Evolutionary conservation across 2,888 invertebrate species (phyloP).

Genomic region (Hirtodrosophila duncani): DNA sequence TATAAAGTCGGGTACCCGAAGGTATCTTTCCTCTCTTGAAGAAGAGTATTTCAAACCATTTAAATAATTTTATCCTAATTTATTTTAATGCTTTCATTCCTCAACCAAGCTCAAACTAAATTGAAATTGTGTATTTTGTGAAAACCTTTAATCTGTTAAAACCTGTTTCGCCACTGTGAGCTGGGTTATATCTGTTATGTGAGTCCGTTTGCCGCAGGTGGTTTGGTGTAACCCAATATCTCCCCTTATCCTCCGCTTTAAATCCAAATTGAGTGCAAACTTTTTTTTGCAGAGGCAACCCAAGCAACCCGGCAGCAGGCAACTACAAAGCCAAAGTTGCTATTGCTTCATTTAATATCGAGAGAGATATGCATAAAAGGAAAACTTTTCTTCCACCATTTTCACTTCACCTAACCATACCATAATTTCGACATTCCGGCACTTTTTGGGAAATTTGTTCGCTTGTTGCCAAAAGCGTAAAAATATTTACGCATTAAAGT

Average conservation of each 20-base stretch:
- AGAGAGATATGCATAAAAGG: background rate
- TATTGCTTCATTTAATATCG: slow-evolving; percentile 16
- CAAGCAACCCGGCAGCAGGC: background rate
- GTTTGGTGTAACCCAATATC: too few species aligned
- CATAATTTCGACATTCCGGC: background rate
- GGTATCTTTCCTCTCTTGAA: too few species aligned
- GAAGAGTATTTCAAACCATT: too few species aligned
- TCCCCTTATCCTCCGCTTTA: background rate
- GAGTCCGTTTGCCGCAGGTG: too few species aligned
- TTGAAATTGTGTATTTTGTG: too few species aligned
- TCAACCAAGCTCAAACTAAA: too few species aligned
- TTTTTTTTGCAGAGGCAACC: background rate
- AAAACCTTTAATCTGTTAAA: too few species aligned
- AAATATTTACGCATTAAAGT: slow-evolving; percentile 51
- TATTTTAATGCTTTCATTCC: too few species aligned
- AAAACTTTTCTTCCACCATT: background rate
- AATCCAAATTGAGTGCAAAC: background rate
- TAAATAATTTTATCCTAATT: too few species aligned
- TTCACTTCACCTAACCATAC: background rate
- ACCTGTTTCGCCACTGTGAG: too few species aligned
- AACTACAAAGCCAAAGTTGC: slow-evolving; percentile 10
- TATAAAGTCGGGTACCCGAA: too few species aligned
- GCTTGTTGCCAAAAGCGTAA: slow-evolving; percentile 36
- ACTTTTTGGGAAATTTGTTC: slow-evolving; percentile 27
- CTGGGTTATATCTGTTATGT: too few species aligned